Evolutionary conservation across 2,797 vertebrate genomes (phyloP).

Genomic region (Fistularia tabacaria): DNA sequence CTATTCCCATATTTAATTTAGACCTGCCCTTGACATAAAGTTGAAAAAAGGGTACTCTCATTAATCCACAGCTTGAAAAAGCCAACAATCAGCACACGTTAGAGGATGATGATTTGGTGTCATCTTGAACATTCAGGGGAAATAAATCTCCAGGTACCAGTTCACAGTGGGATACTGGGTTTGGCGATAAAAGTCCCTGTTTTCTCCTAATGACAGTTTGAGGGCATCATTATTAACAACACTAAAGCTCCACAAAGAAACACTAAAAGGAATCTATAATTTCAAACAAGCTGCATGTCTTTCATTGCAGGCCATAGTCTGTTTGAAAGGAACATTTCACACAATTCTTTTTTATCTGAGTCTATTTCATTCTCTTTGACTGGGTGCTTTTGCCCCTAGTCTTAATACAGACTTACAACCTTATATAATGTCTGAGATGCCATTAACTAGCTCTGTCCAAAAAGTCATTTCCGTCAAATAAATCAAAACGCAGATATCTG

Average conservation of each 20-base stretch:
- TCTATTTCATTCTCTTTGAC: constrained; percentile 29
- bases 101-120: constrained; percentile 3
- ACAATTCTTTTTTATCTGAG: constrained; percentile 20
- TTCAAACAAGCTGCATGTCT: constrained; percentile 27
- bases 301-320: constrained; percentile 24
- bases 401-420: constrained; percentile 9
- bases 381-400: constrained; percentile 5
- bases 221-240: constrained; percentile 19
- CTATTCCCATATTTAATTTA: no score
- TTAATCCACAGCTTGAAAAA: no score
- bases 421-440: constrained; percentile 13
- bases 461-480: no score
- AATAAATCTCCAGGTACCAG: constrained; percentile 11
- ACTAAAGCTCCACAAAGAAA: constrained; percentile 23
- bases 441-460: no score
- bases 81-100: not conserved
- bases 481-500: no score
- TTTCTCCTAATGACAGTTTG: constrained; percentile 22
- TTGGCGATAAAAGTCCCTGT: not conserved
- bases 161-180: constrained; percentile 11
- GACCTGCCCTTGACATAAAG: no score
- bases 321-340: constrained; percentile 31
- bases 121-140: constrained; percentile 1
- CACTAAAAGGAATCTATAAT: constrained; percentile 39
- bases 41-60: no score